A percentile compares a stretch with the other conserved stretches of the same genome.
These are phyloP conservation scores for Mugil cephalus DNA, from an alignment of 2,113 vertebrate genomes.

Conservation along the genomic window DNA sequence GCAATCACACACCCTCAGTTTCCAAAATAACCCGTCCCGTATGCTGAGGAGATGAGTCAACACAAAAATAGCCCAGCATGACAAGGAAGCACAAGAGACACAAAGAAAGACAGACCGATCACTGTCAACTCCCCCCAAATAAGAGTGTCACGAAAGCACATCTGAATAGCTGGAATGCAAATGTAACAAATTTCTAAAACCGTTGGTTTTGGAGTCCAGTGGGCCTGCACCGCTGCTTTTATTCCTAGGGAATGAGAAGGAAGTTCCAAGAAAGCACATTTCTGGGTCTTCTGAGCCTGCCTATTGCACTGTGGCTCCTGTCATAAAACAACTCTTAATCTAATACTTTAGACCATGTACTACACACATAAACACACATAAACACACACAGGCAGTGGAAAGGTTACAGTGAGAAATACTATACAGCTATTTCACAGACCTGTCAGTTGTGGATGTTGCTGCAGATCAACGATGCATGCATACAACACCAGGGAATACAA, in stretches of 20 bases:
- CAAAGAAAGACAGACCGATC: conserved; percentile 39
- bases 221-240: conserved; percentile 13
- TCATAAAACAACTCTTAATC: conserved; percentile 57
- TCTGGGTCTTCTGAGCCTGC: conserved; percentile 46
- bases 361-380: conserved; percentile 14
- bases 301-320: conserved; percentile 57
- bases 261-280: conserved; percentile 64
- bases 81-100: conserved; percentile 44
- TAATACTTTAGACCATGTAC: conserved; percentile 19
- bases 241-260: conserved; percentile 53
- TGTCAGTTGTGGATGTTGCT: conserved; percentile 45
- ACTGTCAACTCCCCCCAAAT: conserved; percentile 30
- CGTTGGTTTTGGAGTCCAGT: conserved; percentile 61
- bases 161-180: conserved; percentile 57
- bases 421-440: conserved; percentile 53
- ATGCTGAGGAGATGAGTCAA: conserved; percentile 37
- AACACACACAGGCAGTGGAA: conserved; percentile 12
- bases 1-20: conserved; percentile 29
- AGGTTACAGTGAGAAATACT: conserved; percentile 36
- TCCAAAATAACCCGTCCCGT: conserved; percentile 42
- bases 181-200: conserved; percentile 56
- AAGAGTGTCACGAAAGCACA: conserved; percentile 44
- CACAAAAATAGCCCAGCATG: conserved; percentile 39
- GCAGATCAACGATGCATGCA: conserved; percentile 44
- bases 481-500: conserved; percentile 18